Evolutionary conservation across 2,113 vertebrate genomes (phyloP).

Genomic region (Elgaria multicarinata): DNA sequence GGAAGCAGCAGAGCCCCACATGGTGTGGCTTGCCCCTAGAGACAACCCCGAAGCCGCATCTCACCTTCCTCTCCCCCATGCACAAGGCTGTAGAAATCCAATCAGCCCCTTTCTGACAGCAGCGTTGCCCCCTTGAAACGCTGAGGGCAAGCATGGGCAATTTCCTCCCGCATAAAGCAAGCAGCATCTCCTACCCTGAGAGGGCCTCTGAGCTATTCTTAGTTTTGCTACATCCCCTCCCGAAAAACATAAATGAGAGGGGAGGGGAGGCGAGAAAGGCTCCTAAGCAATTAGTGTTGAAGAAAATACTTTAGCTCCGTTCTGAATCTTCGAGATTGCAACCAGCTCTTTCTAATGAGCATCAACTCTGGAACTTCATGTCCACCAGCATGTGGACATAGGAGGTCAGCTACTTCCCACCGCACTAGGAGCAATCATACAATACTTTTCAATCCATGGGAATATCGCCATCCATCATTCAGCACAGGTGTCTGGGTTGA

Average conservation of each 20-base stretch:
- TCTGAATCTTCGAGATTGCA: not conserved
- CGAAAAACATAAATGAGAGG: not conserved
- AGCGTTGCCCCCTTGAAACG: not conserved
- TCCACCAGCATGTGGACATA: not conserved
- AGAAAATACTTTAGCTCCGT: too few species aligned
- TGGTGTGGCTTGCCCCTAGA: not conserved
- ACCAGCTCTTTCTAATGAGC: not conserved
- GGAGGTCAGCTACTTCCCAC: not conserved
- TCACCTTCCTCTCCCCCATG: not conserved
- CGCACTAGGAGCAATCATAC: not conserved
- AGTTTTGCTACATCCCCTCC: not conserved
- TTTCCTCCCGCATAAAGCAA: not conserved
- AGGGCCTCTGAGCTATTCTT: not conserved
- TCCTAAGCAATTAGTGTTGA: not conserved
- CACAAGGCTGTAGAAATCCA: not conserved
- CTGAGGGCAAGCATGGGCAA: not conserved
- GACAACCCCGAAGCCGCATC: not conserved
- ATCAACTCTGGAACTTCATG: too few species aligned
- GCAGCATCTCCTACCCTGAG: not conserved
- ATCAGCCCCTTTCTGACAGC: not conserved
- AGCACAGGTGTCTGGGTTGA: not conserved
- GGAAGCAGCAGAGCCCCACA: too few species aligned
- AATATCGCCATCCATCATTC: not conserved
- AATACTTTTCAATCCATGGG: too few species aligned
- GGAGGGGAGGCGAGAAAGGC: not conserved